Evolutionary conservation across 2,888 invertebrate species (phyloP).

Genomic region (Tinea semifulvella): DNA sequence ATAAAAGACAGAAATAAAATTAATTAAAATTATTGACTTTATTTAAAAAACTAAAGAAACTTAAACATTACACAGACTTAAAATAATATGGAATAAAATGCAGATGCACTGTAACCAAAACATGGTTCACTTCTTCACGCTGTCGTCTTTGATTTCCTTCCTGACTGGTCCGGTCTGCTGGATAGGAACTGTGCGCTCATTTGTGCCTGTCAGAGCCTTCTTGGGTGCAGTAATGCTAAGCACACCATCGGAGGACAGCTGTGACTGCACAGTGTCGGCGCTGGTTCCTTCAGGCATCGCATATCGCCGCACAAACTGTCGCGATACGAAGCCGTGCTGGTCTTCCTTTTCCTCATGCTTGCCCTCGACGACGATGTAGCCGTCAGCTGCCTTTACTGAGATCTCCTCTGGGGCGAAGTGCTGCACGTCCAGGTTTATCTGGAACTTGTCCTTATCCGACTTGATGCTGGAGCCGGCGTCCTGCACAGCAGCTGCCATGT

Average conservation of each 20-base stretch:
- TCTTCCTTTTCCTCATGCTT: constrained; percentile 83
- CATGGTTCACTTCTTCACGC: too few relatives aligned
- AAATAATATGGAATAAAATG: too few relatives aligned
- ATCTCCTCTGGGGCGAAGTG: constrained; percentile 81
- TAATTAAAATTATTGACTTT: too few relatives aligned
- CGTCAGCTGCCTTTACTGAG: constrained; percentile 76
- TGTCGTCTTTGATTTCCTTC: constrained; percentile 56
- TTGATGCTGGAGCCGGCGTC: constrained; percentile 65
- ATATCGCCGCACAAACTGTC: constrained; percentile 80
- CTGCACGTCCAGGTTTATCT: constrained; percentile 77
- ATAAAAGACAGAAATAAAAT: too few relatives aligned
- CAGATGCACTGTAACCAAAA: too few relatives aligned
- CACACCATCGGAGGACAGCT: constrained; percentile 79
- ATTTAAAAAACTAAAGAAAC: too few relatives aligned
- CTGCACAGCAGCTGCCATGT: constrained; percentile 49
- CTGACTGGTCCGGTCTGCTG: constrained; percentile 69
- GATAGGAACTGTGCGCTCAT: constrained; percentile 65
- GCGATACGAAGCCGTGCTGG: constrained; percentile 76
- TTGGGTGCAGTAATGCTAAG: constrained; percentile 73
- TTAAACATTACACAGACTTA: too few relatives aligned
- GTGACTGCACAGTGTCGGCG: constrained; percentile 73
- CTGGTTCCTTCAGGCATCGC: constrained; percentile 78
- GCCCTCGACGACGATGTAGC: constrained; percentile 76
- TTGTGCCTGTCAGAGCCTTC: constrained; percentile 25
- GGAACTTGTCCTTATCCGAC: constrained; percentile 54